These are phyloP conservation scores for Nothobranchius kuhntae DNA, from an alignment of 2,113 vertebrate genomes.

Conservation along the genomic window DNA sequence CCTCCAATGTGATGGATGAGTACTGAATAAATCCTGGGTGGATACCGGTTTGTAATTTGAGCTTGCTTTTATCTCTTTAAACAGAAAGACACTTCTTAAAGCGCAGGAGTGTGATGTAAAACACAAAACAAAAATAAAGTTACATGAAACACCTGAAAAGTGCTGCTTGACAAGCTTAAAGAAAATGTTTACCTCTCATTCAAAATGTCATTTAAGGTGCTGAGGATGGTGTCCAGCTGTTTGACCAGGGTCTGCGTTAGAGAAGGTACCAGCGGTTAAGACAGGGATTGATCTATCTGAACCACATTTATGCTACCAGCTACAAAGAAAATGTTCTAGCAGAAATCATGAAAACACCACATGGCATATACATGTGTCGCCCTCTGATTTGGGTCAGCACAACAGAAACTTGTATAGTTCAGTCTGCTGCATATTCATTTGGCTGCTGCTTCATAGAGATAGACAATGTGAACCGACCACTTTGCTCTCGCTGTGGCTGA, in stretches of 20 bases:
- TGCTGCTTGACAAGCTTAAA: not conserved
- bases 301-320: too few species aligned
- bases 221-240: constrained; percentile 96
- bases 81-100: too few species aligned
- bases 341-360: too few species aligned
- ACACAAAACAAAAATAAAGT: too few species aligned
- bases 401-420: too few species aligned
- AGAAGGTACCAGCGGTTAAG: not conserved
- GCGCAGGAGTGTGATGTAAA: too few species aligned
- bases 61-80: too few species aligned
- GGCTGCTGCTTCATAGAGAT: not conserved
- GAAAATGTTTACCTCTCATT: constrained; percentile 89
- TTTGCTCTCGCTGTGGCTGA: constrained; percentile 97
- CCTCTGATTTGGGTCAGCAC: not conserved
- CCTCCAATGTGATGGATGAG: too few species aligned
- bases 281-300: not conserved
- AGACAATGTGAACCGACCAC: constrained; percentile 75
- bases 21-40: not conserved
- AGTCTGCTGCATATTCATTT: not conserved
- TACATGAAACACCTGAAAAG: not conserved
- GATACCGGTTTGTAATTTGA: not conserved
- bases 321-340: too few species aligned
- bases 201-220: constrained; percentile 93
- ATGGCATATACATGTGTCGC: too few species aligned
- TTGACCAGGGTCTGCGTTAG: constrained; percentile 89